Base-by-base conservation (phyloP, 2,113 vertebrate genomes). In the Bubalus kerabau region DNA sequence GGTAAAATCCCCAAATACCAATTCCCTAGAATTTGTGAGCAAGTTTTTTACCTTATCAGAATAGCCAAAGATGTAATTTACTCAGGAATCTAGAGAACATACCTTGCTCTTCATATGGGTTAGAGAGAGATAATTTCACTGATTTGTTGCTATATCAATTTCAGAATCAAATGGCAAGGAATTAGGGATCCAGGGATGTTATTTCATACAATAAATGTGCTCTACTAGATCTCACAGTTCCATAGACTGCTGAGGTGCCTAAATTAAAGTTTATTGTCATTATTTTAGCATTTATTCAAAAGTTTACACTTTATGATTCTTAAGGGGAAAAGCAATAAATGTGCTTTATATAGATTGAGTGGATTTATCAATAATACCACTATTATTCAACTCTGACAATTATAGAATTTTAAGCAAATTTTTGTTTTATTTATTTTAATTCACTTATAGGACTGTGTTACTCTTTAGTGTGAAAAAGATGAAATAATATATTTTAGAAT, bases 391-490 rank as follows among this genome's bases (percentile, higher is more conserved):
- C 59, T 50, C 43, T 52, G 48, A 23, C 14, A 81, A 82, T 95
- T 94, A 52, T 12, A 85, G 83, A 10, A 95, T 95, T 96, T 97
- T 81, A 95, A 92, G 87, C n/a, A 85, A 32, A 54, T 94, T 96
- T 92, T 96, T 87, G 19, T 94, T 90, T 84, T 84, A 94, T 96
- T 91, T 71, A 12, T 76, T 56, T 80, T 52, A 90, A 94, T 96
- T 91, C 28, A 93, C 84, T 46, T 74, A 10, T 6, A 78, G 91
- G 67, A 86, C 26, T 11, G 46, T 93, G 46, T 36, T 78, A 86
- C 12, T 32, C 14, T 78, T 96, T 9, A 76, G 14, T 60, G 28
- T 85, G 93, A 57, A 32, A 32, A 87, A 90, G 17, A 89, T 46
- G 13, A 26, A 91, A 84, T 82, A 67, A 88, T 67, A 32, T 62